Evolutionary conservation across 2,888 invertebrate genomes (phyloP).

Genomic region (Acanthosepion lycidas): DNA sequence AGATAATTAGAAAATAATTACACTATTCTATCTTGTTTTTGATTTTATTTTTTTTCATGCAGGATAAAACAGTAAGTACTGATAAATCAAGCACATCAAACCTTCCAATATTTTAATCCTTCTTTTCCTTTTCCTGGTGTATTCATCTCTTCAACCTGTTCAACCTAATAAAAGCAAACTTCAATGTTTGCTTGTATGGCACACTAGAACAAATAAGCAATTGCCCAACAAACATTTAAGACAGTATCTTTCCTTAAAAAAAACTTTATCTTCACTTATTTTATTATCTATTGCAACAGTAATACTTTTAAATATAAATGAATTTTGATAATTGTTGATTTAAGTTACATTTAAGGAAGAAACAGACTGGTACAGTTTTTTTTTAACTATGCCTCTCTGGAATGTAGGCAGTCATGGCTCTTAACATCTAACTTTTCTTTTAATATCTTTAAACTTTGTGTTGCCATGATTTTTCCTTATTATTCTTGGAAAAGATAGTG

Average conservation of each 20-base stretch:
- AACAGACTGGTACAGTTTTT: too few species aligned
- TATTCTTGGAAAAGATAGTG: too few species aligned
- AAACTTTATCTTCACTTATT: too few species aligned
- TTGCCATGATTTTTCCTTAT: too few species aligned
- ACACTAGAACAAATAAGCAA: background rate
- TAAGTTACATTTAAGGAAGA: too few species aligned
- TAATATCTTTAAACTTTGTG: too few species aligned
- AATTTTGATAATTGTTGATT: too few species aligned
- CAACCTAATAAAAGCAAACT: background rate
- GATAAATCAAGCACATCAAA: background rate
- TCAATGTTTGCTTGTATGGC: background rate
- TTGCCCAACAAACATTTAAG: background rate
- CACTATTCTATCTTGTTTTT: conserved; percentile 58
- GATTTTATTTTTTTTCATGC: background rate
- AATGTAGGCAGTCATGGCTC: too few species aligned
- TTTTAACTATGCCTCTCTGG: too few species aligned
- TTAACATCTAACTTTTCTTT: too few species aligned
- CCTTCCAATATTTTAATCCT: background rate
- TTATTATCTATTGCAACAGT: too few species aligned
- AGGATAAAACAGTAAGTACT: background rate
- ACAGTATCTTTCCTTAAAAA: background rate
- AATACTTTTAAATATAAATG: too few species aligned
- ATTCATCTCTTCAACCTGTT: background rate
- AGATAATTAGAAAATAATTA: background rate
- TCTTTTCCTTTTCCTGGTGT: background rate